Conservation (phyloP, 2,113 vertebrate genomes). For the Prinia subflava region DNA sequence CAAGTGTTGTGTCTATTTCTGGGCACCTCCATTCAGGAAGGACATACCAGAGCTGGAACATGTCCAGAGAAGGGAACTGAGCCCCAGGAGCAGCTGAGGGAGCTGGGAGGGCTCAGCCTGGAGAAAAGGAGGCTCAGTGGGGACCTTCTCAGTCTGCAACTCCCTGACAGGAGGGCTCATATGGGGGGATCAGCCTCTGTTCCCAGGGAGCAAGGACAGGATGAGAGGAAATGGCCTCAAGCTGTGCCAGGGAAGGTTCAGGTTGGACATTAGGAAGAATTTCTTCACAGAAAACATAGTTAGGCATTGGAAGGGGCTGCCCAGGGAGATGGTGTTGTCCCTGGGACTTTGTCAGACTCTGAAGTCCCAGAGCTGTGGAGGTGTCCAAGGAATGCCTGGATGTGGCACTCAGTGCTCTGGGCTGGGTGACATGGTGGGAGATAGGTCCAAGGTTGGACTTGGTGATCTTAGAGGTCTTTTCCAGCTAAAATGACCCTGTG, state of each 20-base stretch:
- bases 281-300: background rate
- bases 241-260: background rate
- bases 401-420: background rate
- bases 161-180: background rate
- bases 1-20: background rate
- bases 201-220: background rate
- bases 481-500: background rate
- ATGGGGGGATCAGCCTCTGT: background rate
- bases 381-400: background rate
- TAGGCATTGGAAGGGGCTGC: background rate
- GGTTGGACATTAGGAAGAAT: background rate
- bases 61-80: background rate
- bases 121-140: background rate
- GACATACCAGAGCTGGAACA: background rate
- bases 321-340: background rate
- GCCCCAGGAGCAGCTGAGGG: background rate
- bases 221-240: background rate
- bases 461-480: background rate
- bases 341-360: background rate
- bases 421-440: background rate
- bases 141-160: background rate
- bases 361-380: background rate
- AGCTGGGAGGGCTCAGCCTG: background rate
- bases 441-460: background rate
- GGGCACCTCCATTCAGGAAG: rapidly evolving